phyloP scores from a whole-genome alignment of 2,888 invertebrate species.

The Sicus ferrugineus region DNA sequence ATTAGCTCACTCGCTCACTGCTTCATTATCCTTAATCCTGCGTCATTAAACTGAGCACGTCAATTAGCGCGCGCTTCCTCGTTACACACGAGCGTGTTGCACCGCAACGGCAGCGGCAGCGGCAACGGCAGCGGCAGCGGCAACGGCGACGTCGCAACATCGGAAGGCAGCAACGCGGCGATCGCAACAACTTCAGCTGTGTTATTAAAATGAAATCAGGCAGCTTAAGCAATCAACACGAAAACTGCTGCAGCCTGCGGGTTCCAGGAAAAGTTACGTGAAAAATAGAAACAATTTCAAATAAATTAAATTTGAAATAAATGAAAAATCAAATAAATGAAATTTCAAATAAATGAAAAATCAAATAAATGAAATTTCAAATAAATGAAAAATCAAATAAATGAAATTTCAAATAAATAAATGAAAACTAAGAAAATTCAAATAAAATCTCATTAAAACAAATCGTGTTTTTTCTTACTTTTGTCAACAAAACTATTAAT shows the following conservation, averaged over 20 bases:
- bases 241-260: conserved; percentile 23
- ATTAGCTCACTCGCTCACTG: too few relatives aligned
- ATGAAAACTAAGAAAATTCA: too few relatives aligned
- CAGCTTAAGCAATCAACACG: conserved; percentile 48
- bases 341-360: too few relatives aligned
- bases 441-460: too few relatives aligned
- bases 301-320: too few relatives aligned
- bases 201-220: conserved; percentile 62
- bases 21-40: not conserved
- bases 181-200: conserved; percentile 39
- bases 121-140: not conserved
- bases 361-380: too few relatives aligned
- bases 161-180: too few relatives aligned
- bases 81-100: not conserved
- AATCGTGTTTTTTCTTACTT: too few relatives aligned
- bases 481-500: too few relatives aligned
- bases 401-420: too few relatives aligned
- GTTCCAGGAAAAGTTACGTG: not conserved
- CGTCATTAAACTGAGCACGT: not conserved
- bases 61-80: conserved; percentile 8
- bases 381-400: too few relatives aligned
- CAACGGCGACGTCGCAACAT: not conserved
- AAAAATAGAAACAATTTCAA: not conserved
- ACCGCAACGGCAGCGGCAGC: not conserved
- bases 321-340: too few relatives aligned